Conservation (phyloP, 1,140 invertebrate genomes). For the Drosophila pachea region DNA sequence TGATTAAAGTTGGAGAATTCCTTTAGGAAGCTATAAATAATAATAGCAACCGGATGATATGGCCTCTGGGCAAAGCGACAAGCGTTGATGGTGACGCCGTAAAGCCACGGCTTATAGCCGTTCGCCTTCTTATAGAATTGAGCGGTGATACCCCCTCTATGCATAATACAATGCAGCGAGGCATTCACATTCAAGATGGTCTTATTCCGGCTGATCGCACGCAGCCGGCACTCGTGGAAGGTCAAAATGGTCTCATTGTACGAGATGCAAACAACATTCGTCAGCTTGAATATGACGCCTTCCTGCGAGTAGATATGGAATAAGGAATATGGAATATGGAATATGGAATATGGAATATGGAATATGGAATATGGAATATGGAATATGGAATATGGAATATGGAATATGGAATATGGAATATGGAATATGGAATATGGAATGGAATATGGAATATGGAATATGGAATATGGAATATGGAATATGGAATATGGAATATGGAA, state of each 20-base stretch:
- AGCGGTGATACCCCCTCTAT: no score
- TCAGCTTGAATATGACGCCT: conserved; percentile 10
- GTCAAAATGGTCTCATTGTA: neutral
- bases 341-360: no score
- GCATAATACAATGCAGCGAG: neutral
- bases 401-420: no score
- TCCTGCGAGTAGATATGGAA: no score
- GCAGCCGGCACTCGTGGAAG: conserved; percentile 6
- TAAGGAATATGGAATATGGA: no score
- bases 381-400: no score
- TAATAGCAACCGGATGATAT: conserved; percentile 10
- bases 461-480: no score
- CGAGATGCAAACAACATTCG: conserved; percentile 12
- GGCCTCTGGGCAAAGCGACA: conserved; percentile 15
- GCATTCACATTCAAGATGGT: conserved; percentile 10
- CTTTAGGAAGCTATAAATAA: conserved; percentile 21
- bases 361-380: no score
- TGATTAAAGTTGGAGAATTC: conserved; percentile 22
- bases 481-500: no score
- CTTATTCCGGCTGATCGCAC: conserved; percentile 12
- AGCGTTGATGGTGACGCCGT: neutral
- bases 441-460: no score
- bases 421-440: no score
- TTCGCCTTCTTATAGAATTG: conserved; percentile 12
- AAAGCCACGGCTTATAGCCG: conserved; percentile 25